phyloP scores from a whole-genome alignment of 37 sponge, comb jelly and placozoan species.

The Lycopodina hypogea region DNA sequence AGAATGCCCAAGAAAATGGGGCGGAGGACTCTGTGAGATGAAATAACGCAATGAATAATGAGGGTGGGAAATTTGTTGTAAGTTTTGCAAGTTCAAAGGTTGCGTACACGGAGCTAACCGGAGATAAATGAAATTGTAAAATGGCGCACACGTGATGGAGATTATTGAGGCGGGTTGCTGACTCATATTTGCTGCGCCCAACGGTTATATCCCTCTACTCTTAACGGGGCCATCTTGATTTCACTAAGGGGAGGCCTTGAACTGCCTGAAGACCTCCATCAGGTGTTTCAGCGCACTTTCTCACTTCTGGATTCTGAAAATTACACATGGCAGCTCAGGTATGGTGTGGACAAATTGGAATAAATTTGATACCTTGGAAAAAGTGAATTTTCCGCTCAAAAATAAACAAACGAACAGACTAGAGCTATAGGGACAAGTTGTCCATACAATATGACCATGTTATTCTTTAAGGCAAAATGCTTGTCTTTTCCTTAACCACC shows the following conservation, averaged over 20 bases:
- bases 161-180: not conserved
- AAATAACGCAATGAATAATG: no score
- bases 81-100: no score
- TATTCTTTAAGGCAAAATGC: not conserved
- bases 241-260: not conserved
- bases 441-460: no score
- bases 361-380: no score
- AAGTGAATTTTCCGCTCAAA: not conserved
- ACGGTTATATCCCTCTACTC: not conserved
- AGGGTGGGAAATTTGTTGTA: no score
- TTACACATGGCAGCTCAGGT: no score
- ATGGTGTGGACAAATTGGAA: constrained; percentile 3
- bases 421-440: no score
- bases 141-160: constrained; percentile 32
- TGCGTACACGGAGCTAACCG: not conserved
- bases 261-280: not conserved
- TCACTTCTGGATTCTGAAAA: not conserved
- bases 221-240: not conserved
- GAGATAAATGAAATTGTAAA: constrained; percentile 2
- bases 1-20: no score
- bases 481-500: not conserved
- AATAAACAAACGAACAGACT: not conserved
- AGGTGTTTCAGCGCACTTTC: not conserved
- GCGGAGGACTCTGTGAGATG: no score
- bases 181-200: no score